A percentile compares a stretch with the other conserved stretches of the same genome.
These are phyloP conservation scores for Callospermophilus lateralis DNA, from an alignment of 2,113 vertebrate species.

Conservation along the genomic window DNA sequence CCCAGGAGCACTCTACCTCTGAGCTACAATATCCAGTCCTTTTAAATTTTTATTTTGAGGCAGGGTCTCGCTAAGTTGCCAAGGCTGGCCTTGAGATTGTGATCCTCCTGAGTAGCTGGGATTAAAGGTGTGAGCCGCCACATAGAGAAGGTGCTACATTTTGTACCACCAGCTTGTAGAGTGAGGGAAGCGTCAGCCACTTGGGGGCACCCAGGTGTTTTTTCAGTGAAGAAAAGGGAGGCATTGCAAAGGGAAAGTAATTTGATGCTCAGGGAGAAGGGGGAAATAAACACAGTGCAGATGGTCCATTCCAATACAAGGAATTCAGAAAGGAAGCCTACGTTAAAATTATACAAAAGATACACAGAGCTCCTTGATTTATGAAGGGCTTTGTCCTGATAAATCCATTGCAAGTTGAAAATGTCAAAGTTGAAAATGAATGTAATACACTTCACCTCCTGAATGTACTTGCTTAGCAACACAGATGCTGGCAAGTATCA, in stretches of 20 bases:
- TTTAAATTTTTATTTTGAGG: too few relatives aligned
- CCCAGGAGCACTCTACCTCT: too few relatives aligned
- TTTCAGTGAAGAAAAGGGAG: neutral
- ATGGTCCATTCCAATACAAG: neutral
- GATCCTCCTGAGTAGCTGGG: too few relatives aligned
- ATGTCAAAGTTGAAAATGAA: neutral
- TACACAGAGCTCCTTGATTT: neutral
- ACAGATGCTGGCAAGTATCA: neutral
- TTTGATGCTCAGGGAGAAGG: constrained; percentile 24
- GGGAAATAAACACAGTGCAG: neutral
- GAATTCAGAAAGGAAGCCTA: neutral
- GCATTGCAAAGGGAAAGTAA: neutral
- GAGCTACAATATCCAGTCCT: too few relatives aligned
- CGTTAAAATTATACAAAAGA: neutral
- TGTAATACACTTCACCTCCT: neutral
- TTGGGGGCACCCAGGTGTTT: constrained; percentile 52
- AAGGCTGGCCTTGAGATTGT: too few relatives aligned
- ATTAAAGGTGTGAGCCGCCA: too few relatives aligned
- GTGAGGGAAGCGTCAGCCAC: constrained; percentile 19
- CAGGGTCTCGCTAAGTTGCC: too few relatives aligned
- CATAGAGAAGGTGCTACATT: neutral
- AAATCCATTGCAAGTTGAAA: neutral
- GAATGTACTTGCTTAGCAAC: neutral
- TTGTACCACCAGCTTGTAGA: neutral
- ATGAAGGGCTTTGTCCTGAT: neutral